phyloP scores from a whole-genome alignment of 2,888 invertebrate species.

The Scelioninae gen. 2 region DNA sequence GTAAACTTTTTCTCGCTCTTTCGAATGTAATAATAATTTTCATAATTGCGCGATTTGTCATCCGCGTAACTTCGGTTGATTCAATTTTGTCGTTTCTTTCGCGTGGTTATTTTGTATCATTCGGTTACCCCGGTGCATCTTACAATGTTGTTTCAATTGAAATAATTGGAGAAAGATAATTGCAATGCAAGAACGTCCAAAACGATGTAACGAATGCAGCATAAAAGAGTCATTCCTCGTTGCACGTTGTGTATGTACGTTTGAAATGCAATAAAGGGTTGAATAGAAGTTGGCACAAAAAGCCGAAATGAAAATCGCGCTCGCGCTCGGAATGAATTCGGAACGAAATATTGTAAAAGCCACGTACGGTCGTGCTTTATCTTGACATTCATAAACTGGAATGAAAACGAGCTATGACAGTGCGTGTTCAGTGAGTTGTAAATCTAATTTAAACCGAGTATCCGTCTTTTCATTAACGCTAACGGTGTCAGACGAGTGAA shows the following conservation, averaged over 20 bases:
- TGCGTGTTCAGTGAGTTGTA: slow-evolving; percentile 62
- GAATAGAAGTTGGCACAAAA: slow-evolving; percentile 44
- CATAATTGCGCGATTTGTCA: too few relatives aligned
- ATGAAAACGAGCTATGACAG: slow-evolving; percentile 61
- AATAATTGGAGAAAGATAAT: neutral
- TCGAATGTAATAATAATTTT: too few relatives aligned
- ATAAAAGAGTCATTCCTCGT: slow-evolving; percentile 2
- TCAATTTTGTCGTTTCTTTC: too few relatives aligned
- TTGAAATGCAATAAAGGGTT: slow-evolving; percentile 41
- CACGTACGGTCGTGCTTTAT: slow-evolving; percentile 55
- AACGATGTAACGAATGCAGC: neutral
- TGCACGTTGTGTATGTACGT: slow-evolving; percentile 26
- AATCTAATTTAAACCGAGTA: slow-evolving; percentile 61
- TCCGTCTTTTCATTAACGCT: slow-evolving; percentile 62
- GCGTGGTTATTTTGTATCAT: too few relatives aligned
- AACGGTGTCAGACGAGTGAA: slow-evolving; percentile 61
- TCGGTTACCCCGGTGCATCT: too few relatives aligned
- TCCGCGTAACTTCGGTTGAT: too few relatives aligned
- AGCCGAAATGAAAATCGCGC: slow-evolving; percentile 52
- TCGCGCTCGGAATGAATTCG: slow-evolving; percentile 35
- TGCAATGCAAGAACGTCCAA: neutral
- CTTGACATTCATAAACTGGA: slow-evolving; percentile 59
- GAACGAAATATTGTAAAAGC: slow-evolving; percentile 56
- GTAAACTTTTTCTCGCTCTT: too few relatives aligned
- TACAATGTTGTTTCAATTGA: neutral